Conservation (phyloP, 2,113 vertebrate genomes). For the human region GRCh38 chr15:57839001-57839500, state of each 20-base stretch:
- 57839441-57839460: neutral
- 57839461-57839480: neutral
- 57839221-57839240: neutral
- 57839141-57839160: too few relatives aligned
- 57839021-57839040: too few relatives aligned
- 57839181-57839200: too few relatives aligned
- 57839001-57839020: too few relatives aligned
- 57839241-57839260: slow-evolving; percentile 32
- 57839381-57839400: neutral
- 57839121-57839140: too few relatives aligned
- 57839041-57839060: too few relatives aligned
- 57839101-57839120: too few relatives aligned
- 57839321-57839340: neutral
- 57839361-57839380: neutral
- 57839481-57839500: slow-evolving; percentile 6
- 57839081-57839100: too few relatives aligned
- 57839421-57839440: neutral
- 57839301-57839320: slow-evolving; percentile 32
- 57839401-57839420: neutral
- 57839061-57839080: too few relatives aligned
- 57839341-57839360: neutral
- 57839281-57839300: slow-evolving; percentile 41
- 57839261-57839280: neutral
- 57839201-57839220: too few relatives aligned
- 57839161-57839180: too few relatives aligned